A percentile compares a stretch with the other conserved stretches of the same genome.
Conservation (phyloP, 1,140 invertebrate species). For the Carposina sasakii region DNA sequence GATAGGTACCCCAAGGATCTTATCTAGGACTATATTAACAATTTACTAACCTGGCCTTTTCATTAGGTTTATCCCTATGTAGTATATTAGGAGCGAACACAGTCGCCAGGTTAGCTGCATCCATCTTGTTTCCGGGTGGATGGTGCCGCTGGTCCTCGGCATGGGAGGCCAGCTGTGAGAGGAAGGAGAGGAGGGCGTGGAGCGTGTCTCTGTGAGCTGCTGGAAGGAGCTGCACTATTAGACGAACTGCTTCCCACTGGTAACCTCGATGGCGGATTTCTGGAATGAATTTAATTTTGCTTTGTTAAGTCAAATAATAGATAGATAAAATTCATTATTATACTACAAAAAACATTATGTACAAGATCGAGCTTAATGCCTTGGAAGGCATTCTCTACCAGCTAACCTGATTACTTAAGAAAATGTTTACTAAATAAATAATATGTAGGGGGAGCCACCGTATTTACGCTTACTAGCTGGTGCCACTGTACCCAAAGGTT, state of each 20-base stretch:
- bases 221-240: slow-evolving; percentile 89
- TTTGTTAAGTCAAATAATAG: too few relatives aligned
- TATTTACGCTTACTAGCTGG: too few relatives aligned
- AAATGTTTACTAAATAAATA: too few relatives aligned
- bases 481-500: too few relatives aligned
- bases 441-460: background rate
- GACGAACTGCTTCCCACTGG: slow-evolving; percentile 87
- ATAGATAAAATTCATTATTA: too few relatives aligned
- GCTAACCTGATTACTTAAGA: too few relatives aligned
- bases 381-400: too few relatives aligned
- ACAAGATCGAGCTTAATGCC: too few relatives aligned
- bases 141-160: slow-evolving; percentile 78
- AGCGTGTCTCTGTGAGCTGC: slow-evolving; percentile 91
- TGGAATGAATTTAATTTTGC: slow-evolving; percentile 53
- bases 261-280: slow-evolving; percentile 86
- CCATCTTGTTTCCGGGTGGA: slow-evolving; percentile 96
- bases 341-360: too few relatives aligned
- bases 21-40: too few relatives aligned
- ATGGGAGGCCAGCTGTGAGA: slow-evolving; percentile 84
- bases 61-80: slow-evolving; percentile 80
- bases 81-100: slow-evolving; percentile 95
- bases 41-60: slow-evolving; percentile 75
- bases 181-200: slow-evolving; percentile 85
- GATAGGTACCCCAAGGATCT: too few relatives aligned
- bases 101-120: slow-evolving; percentile 91